These are phyloP conservation scores for Zophobas atratus DNA, from an alignment of 1,140 invertebrate species.

Conservation along the genomic window DNA sequence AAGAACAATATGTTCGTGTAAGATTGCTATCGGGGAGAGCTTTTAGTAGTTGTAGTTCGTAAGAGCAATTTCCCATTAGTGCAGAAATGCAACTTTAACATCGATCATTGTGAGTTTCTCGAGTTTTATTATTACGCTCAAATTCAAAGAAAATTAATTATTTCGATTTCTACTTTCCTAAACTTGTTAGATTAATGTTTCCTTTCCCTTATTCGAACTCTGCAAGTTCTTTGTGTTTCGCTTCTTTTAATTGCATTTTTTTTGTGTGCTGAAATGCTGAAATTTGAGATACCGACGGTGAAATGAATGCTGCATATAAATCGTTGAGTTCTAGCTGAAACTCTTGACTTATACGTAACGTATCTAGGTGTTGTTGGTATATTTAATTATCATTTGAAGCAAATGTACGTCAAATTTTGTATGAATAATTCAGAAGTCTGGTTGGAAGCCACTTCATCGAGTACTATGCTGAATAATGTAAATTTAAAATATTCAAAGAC, in stretches of 20 bases:
- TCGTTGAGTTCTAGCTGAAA: too few relatives aligned
- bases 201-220: slow-evolving; percentile 16
- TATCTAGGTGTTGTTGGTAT: too few relatives aligned
- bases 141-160: slow-evolving; percentile 44
- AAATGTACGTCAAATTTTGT: too few relatives aligned
- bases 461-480: too few relatives aligned
- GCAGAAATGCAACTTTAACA: slow-evolving; percentile 36
- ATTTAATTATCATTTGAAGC: too few relatives aligned
- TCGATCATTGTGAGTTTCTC: slow-evolving; percentile 25
- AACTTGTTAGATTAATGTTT: slow-evolving; percentile 40
- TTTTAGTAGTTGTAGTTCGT: slow-evolving; percentile 10
- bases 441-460: too few relatives aligned
- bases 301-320: too few relatives aligned
- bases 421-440: too few relatives aligned
- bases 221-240: slow-evolving; percentile 10
- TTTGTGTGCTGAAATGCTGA: not conserved
- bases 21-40: slow-evolving; percentile 12
- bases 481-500: too few relatives aligned
- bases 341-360: too few relatives aligned
- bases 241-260: slow-evolving; percentile 31
- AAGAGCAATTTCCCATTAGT: slow-evolving; percentile 40
- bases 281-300: not conserved
- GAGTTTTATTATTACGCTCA: slow-evolving; percentile 32
- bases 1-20: slow-evolving; percentile 30
- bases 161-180: slow-evolving; percentile 31